Evolutionary conservation across 2,888 invertebrate species (phyloP), one percentile per base, ranked within the genome.

Genomic region (Apotomis turbidana): DNA sequence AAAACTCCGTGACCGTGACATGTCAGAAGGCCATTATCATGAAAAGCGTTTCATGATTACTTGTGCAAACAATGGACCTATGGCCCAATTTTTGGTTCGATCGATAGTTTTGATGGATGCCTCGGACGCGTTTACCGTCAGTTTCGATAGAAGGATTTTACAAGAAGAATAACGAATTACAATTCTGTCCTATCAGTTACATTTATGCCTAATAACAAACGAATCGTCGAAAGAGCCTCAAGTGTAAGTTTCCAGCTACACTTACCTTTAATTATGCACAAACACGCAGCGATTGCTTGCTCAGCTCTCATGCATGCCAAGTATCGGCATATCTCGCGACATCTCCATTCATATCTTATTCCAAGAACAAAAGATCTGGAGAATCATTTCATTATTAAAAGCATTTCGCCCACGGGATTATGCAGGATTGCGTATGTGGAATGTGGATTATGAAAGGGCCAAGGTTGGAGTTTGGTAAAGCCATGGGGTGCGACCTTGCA

Each of bases 371-470:
- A 57, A 58, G 36, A 51, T 13, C 36, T 41, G 54, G 54, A 44
- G 55, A 69, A 61, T 55, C 6, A 49, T 70, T 67, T 67, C 38
- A 66, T 71, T 67, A 67, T 60, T 66, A 60, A 64, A 64, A 60
- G 59, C 59, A 60, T 52, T 54, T 61, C 64, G 59, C 38, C 66
- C 49, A 13, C 44, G 68, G 70, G 74, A 72, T 75, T 75, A 74
- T 76, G 76, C 74, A 71, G 76, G 74, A 76, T 66, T 74, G 68
- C 68, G 68, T 71, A 71, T 73, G 71, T 71, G 78, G 79, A 77
- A 78, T 76, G 74, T 74, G 62, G 70, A 78, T 69, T 74, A 73
- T 76, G 75, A 70, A 73, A 74, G 59, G 76, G 75, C 74, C 77
- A 80, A 79, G 80, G 79, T 74, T 76, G 63, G 10, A 46, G 58